Evolutionary conservation across 2,888 invertebrate species (phyloP).

Genomic region (Ephialtes manifestator): DNA sequence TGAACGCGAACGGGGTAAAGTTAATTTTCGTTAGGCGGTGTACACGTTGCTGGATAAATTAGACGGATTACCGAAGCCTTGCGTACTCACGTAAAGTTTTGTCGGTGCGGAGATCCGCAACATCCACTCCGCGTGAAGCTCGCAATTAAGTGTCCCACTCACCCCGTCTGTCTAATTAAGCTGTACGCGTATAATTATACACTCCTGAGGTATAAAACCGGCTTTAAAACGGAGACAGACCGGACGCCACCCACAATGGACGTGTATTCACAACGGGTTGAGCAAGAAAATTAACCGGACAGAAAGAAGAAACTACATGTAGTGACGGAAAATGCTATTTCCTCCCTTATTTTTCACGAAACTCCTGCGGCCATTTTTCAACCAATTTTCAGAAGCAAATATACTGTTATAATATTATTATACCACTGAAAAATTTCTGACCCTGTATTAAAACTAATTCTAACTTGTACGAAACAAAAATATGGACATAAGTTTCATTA

Average conservation of each 20-base stretch:
- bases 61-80: slow-evolving; percentile 53
- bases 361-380: neutral
- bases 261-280: slow-evolving; percentile 11
- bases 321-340: neutral
- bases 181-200: slow-evolving; percentile 44
- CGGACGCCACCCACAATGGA: slow-evolving; percentile 7
- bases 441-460: neutral
- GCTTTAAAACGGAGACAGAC: slow-evolving; percentile 26
- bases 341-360: neutral
- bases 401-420: neutral
- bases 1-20: slow-evolving; percentile 8
- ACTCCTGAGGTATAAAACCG: slow-evolving; percentile 29
- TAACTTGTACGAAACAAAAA: neutral
- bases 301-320: neutral
- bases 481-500: too few relatives aligned
- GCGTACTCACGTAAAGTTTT: slow-evolving; percentile 22
- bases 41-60: slow-evolving; percentile 41
- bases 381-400: neutral
- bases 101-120: slow-evolving; percentile 11
- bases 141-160: slow-evolving; percentile 43
- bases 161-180: slow-evolving; percentile 41
- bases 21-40: slow-evolving; percentile 10
- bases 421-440: neutral
- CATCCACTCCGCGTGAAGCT: slow-evolving; percentile 20
- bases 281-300: slow-evolving; percentile 3